Base-by-base conservation (phyloP, 2,113 vertebrate genomes). In the Muscicapa adusta region DNA sequence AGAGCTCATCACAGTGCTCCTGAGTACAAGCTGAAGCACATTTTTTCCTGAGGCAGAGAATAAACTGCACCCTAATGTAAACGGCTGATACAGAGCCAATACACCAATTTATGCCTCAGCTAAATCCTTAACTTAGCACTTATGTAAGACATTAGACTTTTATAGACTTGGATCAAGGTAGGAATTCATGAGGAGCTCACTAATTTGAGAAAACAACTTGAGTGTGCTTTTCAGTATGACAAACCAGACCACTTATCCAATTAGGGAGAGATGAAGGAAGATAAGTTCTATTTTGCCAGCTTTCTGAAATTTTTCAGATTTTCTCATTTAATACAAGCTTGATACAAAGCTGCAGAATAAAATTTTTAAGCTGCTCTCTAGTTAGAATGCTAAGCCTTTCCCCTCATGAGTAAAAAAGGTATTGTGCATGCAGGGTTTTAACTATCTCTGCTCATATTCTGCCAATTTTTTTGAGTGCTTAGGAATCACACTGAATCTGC, bases 51-150 rank as follows among this genome's bases (percentile, higher is more conserved):
- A 94, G 75, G 78, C 85, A 85, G 48, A 91, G 60, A 94, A 88
- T 71, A 96, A 94, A 94, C 70, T 83, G 85, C 89, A 91, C 72
- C 71, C 90, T 71, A 96, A 89, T 61, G 90, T 88, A 96, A 91
- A 93, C 36, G 75, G 90, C 85, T 96, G 94, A 94, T 88, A 88
- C 78, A 86, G 96, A 94, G 94, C 93, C 94, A 89, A 83, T 77
- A 67, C 63, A 84, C 75, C 51, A 53, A 86, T 91, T 94, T 89
- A 89, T 94, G 84, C 71, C 56, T 82, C 83, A 74, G 47, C 81
- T 96, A 95, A 97, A 91, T 76, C 92, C 87, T 89, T 91, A 94
- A 91, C 90, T 77, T 93, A 94, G 89, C 82, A 71, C 90, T 96
- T 95, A 96, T 89, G 89, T 94, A 95, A 95, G 94, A 91, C 91